Percentiles rank a stretch among this genome's conserved stretches.
Conservation (phyloP, 2,797 vertebrate genomes). For the Urocyon cinereoargenteus region DNA sequence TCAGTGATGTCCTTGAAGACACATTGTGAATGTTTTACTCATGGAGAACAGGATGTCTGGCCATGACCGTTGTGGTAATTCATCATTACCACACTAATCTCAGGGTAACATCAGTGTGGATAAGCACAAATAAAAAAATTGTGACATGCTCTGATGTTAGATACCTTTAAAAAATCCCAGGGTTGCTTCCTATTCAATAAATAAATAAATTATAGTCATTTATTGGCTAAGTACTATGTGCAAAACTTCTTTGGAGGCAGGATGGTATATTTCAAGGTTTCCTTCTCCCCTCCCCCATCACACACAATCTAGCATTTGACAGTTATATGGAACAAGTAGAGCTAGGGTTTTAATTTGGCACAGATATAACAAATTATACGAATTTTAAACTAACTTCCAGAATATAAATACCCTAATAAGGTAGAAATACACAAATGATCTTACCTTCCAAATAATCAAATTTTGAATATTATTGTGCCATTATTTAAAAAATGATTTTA, state of each 20-base stretch:
- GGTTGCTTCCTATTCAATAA: neutral
- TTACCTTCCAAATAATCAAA: neutral
- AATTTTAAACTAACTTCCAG: neutral
- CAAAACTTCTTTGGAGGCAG: neutral
- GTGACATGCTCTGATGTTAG: neutral
- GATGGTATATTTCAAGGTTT: neutral
- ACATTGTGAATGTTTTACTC: neutral
- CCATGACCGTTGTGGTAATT: neutral
- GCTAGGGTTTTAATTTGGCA: neutral
- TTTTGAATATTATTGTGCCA: neutral
- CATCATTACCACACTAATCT: neutral
- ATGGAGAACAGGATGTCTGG: neutral
- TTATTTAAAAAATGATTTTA: neutral
- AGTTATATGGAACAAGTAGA: neutral
- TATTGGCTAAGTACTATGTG: neutral
- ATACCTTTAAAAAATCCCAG: neutral
- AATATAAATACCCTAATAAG: neutral
- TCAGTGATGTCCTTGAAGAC: slow-evolving; percentile 40
- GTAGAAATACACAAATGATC: neutral
- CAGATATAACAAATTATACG: neutral
- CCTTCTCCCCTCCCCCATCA: neutral
- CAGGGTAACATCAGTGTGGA: neutral
- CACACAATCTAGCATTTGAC: neutral
- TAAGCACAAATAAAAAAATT: neutral
- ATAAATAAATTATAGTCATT: neutral